Evolutionary conservation across 2,113 vertebrate genomes (phyloP), one percentile per base, ranked within the genome.

Genomic region (Hylia prasina): DNA sequence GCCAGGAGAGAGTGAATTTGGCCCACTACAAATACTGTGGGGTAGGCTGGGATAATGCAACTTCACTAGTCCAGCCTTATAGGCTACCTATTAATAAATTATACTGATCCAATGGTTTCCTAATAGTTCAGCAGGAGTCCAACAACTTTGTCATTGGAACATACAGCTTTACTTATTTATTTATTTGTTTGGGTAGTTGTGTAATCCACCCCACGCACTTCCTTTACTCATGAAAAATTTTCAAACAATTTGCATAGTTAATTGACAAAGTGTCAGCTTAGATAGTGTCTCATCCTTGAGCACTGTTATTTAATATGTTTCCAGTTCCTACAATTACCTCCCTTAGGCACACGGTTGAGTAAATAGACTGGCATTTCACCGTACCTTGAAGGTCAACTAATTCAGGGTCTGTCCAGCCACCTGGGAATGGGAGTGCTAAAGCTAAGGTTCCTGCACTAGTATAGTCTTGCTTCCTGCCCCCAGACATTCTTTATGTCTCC

Each of bases 311-410:
- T 78, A 73, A 82, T 69, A 79, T 19, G 21, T 75, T 94, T 89
- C 78, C 79, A 91, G 14, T 85, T 94, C 87, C 84, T 94, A 57
- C 40, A 3, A 40, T 65, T 80, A 37, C 53, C 40, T 93, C 90
- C 93, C 89, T 58, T 35, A 87, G 93, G 95, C 92, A 93, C 58
- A 84, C 89, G 77, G 61, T 23, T 71, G 65, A 94, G 84, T 84
- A 94, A 96, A 96, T 88, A 87, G 54, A 63, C 31, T 85, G 82
- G 80, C 82, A 78, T 96, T 95, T 87, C 51, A 93, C 78, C 0
- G 0, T 90, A 92, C 89, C 96, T 97, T 95, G 87, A 96, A 97
- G 93, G 93, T 97, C 96, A 96, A 85, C 93, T 87, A 84, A 93
- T 87, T 79, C 80, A 79, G 75, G 51, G 69, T 89, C 58, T 95